These are phyloP conservation scores for Lamproptera curius DNA, from an alignment of 2,888 invertebrate species.

Conservation along the genomic window DNA sequence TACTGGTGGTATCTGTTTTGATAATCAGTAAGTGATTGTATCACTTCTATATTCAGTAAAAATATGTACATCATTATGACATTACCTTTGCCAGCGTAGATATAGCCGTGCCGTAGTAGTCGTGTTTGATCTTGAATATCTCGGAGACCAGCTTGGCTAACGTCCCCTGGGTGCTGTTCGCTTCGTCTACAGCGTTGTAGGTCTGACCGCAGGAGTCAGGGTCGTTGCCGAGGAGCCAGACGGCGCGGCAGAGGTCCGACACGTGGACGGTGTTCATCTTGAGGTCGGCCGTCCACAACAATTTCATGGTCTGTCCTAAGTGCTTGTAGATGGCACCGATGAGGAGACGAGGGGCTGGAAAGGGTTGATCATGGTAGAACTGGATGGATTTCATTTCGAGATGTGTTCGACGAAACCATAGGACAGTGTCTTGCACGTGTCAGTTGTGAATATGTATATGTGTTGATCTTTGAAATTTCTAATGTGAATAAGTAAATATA, in stretches of 20 bases:
- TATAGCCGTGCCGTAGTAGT: slow-evolving; percentile 90
- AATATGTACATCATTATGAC: too few relatives aligned
- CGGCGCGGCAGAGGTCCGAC: slow-evolving; percentile 88
- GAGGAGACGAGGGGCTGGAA: slow-evolving; percentile 87
- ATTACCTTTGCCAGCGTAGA: slow-evolving; percentile 90
- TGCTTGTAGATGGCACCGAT: slow-evolving; percentile 94
- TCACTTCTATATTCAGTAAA: too few relatives aligned
- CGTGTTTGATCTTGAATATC: slow-evolving; percentile 91
- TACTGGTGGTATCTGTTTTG: too few relatives aligned
- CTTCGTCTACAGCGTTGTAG: slow-evolving; percentile 91
- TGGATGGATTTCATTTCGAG: too few relatives aligned
- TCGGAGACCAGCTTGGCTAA: slow-evolving; percentile 88
- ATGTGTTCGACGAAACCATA: too few relatives aligned
- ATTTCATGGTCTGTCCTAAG: slow-evolving; percentile 92
- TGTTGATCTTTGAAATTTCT: too few relatives aligned
- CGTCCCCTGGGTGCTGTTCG: slow-evolving; percentile 90
- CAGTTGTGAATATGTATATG: too few relatives aligned
- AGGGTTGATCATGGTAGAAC: too few relatives aligned
- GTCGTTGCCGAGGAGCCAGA: slow-evolving; percentile 83
- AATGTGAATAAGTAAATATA: too few relatives aligned
- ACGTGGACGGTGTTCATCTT: slow-evolving; percentile 94
- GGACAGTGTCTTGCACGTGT: too few relatives aligned
- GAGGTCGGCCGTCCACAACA: slow-evolving; percentile 91
- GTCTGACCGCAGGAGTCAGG: slow-evolving; percentile 78
- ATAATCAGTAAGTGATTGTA: too few relatives aligned